Base-by-base conservation (phyloP, 1,140 invertebrate genomes). In the Drosophila azteca region DNA sequence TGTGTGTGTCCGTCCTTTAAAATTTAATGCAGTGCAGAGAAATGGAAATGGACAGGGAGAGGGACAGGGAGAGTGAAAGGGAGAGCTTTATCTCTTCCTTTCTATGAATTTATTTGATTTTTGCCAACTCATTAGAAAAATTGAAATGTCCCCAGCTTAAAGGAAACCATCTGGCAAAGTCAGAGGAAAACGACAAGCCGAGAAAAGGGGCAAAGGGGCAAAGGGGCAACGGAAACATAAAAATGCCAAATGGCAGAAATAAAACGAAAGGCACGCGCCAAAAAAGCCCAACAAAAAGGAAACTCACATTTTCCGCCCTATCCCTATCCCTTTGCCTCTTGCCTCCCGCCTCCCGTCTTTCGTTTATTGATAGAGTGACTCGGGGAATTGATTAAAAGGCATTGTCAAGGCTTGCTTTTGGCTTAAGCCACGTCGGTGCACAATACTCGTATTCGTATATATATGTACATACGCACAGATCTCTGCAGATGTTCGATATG, bases 301-400 rank as follows among this genome's bases (percentile, higher is more conserved):
- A 82, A 73, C 79, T 79, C 79, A 41, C 58, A 88, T 88, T 88
- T 88, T 88, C 79, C 75, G 77, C 26, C 6, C 26, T 7, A 8
- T 31, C 31, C 73, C 77, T 20, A 0, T 31, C n/a, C 15, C n/a
- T 45, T 35, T 35, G 24, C 15, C 54, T 17, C 57, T 5, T 1
- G 17, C 17, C 17, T 1, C 17, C 17, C 17, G 17, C 17, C 17
- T 20, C 17, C 17, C 17, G 24, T 43, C 45, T 45, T 29, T 50
- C 66, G 53, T 71, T 82, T 65, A 83, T 82, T 87, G 83, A 88
- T 72, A 52, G 75, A 69, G 46, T 68, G 72, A 64, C 57, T 88
- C 60, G 68, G 66, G 76, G 65, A 88, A 88, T 88, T 88, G 84
- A 88, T 88, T 77, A 88, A 88, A 84, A 88, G 81, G 70, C 75